Evolutionary conservation across 2,888 invertebrate species (phyloP), one percentile per base, ranked within the genome.

Genomic region (Pherbina coryleti): DNA sequence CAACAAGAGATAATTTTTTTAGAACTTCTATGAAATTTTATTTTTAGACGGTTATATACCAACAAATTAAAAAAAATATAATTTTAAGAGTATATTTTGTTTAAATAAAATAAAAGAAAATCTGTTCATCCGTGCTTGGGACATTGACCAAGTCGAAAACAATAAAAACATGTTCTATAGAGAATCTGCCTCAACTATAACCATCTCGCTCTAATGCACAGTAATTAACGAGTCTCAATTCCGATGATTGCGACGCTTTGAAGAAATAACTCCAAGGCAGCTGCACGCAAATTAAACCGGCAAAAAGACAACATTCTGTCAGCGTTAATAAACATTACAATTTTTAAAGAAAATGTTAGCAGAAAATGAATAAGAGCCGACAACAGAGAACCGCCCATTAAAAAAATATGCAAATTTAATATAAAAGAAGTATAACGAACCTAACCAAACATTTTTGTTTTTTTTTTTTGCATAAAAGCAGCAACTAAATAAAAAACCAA

Each of bases 361-460:
- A 19, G 9, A 55, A 53, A 5, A 22, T 55, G 8, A 8, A 53
- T 8, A 19, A 55, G 19, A 55, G 2, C 44, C 11, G 44, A 11
- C 44, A 44, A 44, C 11, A 44, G 44, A 2, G 14, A 3, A 4
- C 3, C 31, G 5, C 5, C 5, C 3, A 19, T 19, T 1, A 55
- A 7, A 55, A 55, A 55, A 55, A 19, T 19, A n/a, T n/a, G n/a
- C n/a, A 34, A 64, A 8, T 5, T 22, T 22, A 22, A 60, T 28
- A 9, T n/a, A 34, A 2, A 44, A 11, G 11, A 2, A 44, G 0
- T 44, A 14, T 44, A 11, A 44, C 11, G 14, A 79, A 77, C 81
- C 51, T 79, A 79, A 80, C 81, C 80, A 79, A 79, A 81, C 76
- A 76, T 77, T 73, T 77, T 73, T 76, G 74, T 77, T 74, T 44